phyloP scores from a whole-genome alignment of 1,140 invertebrate genomes.

The Aporrectodea caliginosa region DNA sequence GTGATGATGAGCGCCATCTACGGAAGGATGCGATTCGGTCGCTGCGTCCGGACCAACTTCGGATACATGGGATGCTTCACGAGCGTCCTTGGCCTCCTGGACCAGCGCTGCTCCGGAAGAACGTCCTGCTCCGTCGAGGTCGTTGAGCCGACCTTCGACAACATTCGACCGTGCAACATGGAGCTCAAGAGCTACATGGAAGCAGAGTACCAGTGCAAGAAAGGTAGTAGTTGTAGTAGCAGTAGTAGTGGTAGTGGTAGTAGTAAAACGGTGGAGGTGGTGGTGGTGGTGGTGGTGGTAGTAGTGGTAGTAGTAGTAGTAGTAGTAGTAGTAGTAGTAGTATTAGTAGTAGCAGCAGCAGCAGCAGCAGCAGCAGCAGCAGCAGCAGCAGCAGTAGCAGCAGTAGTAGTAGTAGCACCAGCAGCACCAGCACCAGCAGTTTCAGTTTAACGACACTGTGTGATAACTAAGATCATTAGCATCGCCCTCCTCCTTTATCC shows the following conservation, averaged over 20 bases:
- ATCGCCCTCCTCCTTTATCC: no score
- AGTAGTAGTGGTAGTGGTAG: not conserved
- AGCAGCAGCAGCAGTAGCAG: no score
- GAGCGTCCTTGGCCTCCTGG: not conserved
- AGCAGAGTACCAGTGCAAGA: not conserved
- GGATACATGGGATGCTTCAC: conserved; percentile 20
- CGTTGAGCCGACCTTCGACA: not conserved
- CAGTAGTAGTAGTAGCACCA: not conserved
- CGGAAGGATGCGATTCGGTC: conserved; percentile 5
- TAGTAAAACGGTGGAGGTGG: not conserved
- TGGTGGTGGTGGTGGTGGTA: not conserved
- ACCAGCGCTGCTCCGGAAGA: not conserved
- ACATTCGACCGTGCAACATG: not conserved
- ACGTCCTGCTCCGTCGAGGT: conserved; percentile 1
- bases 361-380: not conserved
- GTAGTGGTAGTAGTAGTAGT: not conserved
- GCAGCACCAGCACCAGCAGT: no score
- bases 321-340: not conserved
- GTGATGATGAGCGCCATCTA: not conserved
- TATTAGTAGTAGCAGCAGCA: not conserved
- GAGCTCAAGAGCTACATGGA: not conserved
- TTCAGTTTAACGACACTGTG: no score
- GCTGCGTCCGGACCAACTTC: conserved; percentile 23
- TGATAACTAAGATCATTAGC: no score
- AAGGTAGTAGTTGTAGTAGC: not conserved